Conservation (phyloP, 1,140 invertebrate genomes). For the Augochlora pura region DNA sequence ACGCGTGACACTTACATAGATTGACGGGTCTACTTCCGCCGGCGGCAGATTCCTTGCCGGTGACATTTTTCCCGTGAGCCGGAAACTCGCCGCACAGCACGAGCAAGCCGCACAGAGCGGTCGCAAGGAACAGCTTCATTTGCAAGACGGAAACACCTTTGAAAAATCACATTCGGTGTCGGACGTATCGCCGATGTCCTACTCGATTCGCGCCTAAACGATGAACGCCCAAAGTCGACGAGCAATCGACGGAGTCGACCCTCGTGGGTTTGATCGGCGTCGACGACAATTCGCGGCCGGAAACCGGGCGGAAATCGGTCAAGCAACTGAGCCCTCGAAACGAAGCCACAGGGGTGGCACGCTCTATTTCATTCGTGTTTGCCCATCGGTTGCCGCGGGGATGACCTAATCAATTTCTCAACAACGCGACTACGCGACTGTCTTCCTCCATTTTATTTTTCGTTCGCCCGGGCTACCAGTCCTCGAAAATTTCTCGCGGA, state of each 20-base stretch:
- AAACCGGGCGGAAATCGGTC: constrained; percentile 45
- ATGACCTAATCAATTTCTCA: constrained; percentile 75
- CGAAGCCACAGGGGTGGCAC: background rate
- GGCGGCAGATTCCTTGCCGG: background rate
- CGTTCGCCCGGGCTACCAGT: background rate
- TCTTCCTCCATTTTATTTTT: too few species aligned
- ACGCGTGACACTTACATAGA: constrained; percentile 16
- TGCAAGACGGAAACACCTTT: too few species aligned
- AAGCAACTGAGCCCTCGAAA: constrained; percentile 43
- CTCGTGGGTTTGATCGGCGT: background rate
- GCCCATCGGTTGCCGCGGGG: constrained; percentile 77
- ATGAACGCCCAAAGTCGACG: too few species aligned
- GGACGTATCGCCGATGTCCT: too few species aligned
- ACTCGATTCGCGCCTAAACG: background rate
- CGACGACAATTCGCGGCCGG: background rate
- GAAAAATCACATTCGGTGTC: too few species aligned
- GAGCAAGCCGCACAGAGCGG: background rate
- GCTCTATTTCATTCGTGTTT: constrained; percentile 72
- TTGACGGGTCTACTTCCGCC: constrained; percentile 6
- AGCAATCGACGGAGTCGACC: too few species aligned
- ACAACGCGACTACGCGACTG: constrained; percentile 2
- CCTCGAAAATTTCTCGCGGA: too few species aligned
- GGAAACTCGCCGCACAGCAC: background rate
- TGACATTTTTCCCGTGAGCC: background rate
- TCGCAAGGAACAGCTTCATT: background rate